Percentiles rank a stretch among this genome's conserved stretches.
Evolutionary conservation across 2,888 invertebrate species (phyloP).

Genomic region (Netelia melanura): DNA sequence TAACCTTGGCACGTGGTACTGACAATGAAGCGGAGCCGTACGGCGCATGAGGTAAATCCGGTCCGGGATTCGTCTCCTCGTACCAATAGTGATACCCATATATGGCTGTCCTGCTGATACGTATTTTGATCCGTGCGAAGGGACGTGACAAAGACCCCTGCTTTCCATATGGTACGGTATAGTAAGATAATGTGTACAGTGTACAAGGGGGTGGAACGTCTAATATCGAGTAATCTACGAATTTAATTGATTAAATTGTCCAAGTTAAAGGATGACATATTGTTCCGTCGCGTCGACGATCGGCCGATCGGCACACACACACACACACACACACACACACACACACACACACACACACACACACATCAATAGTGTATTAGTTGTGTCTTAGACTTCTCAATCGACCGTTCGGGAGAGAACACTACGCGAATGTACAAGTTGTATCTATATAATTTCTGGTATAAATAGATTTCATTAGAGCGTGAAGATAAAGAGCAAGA

Average conservation of each 20-base stretch:
- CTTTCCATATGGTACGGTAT: slow-evolving; percentile 50
- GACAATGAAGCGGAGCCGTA: slow-evolving; percentile 31
- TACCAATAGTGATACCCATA: neutral
- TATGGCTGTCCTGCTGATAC: slow-evolving; percentile 56
- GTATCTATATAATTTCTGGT: too few species aligned
- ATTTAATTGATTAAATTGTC: slow-evolving; percentile 80
- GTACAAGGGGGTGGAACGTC: slow-evolving; percentile 46
- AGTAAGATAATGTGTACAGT: neutral
- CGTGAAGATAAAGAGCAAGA: too few species aligned
- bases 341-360: too few species aligned
- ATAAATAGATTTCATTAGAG: too few species aligned
- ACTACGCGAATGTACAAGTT: too few species aligned
- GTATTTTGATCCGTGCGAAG: slow-evolving; percentile 69
- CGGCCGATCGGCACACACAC: too few species aligned
- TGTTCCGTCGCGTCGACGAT: too few species aligned
- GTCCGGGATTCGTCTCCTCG: slow-evolving; percentile 19
- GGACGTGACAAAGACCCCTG: slow-evolving; percentile 70
- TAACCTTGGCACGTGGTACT: slow-evolving; percentile 15
- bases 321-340: too few species aligned
- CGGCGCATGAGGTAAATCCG: neutral
- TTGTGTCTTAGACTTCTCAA: too few species aligned
- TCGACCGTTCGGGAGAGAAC: too few species aligned
- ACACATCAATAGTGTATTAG: too few species aligned
- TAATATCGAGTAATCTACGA: slow-evolving; percentile 79
- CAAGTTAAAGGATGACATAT: too few species aligned